Evolutionary conservation across 1,140 invertebrate genomes (phyloP), one percentile per base, ranked within the genome.

Genomic region (Mycetomoellerius zeteki): DNA sequence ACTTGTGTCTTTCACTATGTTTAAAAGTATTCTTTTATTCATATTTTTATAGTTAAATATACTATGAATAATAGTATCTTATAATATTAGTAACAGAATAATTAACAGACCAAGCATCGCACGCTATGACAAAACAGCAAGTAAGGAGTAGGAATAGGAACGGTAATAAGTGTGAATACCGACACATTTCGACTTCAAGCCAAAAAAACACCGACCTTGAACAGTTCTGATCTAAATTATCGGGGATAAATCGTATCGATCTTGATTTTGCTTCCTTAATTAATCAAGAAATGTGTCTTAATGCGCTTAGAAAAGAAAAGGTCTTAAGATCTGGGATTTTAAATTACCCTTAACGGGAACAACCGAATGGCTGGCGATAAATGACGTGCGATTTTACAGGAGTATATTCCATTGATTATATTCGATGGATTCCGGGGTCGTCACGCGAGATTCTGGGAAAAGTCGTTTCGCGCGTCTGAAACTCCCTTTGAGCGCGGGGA

Each of bases 381-480:
- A 60, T 50, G 50, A 30, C 54, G 64, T 24, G 37, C 52, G 54
- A 43, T 86, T 60, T 67, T 69, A 58, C 52, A 64, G 58, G 56
- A 54, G 58, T 76, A 78, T 85, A 82, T 75, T 76, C 47, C 64
- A 43, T 16, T 21, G 77, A 58, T 92, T 89, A 65, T 93, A 71
- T 93, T 92, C 90, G 89, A 94, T 94, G 93, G 93, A 95, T 94
- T 94, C 92, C 91, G 91, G 90, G 92, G 93, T 87, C 93, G 95
- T 95, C 94, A 95, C 94, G 95, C 95, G 93, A 95, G 94, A 95
- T 95, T 95, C 95, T 90, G 80, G 91, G 95, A 95, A 95, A 95
- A 95, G 94, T 93, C 94, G 93, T 95, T 95, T 94, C 93, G 94
- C 93, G 90, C 90, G 90, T 91, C 92, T 88, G 89, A 91, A 93